A percentile compares a stretch with the other conserved stretches of the same genome.
phyloP scores from a whole-genome alignment of 2,113 vertebrate genomes.

The Ascaphus truei region DNA sequence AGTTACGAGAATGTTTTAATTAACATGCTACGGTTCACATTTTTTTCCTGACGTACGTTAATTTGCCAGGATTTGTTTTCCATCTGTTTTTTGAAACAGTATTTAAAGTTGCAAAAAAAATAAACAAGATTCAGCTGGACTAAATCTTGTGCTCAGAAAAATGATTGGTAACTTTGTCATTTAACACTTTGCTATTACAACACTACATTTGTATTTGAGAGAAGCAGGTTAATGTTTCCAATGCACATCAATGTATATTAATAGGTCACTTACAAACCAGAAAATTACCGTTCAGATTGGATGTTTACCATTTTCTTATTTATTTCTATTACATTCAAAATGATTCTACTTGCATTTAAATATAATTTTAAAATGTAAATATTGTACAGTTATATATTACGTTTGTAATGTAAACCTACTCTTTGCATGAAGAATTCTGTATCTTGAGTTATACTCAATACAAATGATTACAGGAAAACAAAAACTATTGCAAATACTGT shows the following conservation, averaged over 20 bases:
- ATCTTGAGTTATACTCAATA: constrained; percentile 31
- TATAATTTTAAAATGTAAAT: constrained; percentile 66
- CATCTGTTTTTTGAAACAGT: too few species aligned
- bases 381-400: constrained; percentile 63
- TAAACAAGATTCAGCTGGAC: constrained; percentile 45
- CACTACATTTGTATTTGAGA: constrained; percentile 42
- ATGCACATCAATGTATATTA: constrained; percentile 48
- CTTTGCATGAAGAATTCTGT: constrained; percentile 57
- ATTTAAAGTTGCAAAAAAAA: too few species aligned
- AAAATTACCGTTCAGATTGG: constrained; percentile 46
- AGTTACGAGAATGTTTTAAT: too few species aligned
- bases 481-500: constrained; percentile 49
- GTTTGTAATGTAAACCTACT: constrained; percentile 41
- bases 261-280: constrained; percentile 53
- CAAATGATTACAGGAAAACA: constrained; percentile 36
- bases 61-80: too few species aligned
- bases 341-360: constrained; percentile 62
- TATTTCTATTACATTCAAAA: constrained; percentile 64
- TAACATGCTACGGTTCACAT: too few species aligned
- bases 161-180: constrained; percentile 23
- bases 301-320: constrained; percentile 56
- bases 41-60: too few species aligned
- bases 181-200: constrained; percentile 33
- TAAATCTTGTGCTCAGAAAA: constrained; percentile 41
- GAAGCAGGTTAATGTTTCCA: constrained; percentile 41